Percentiles rank a stretch among this genome's conserved stretches.
These are phyloP conservation scores for Leptinotarsa haldemani DNA, from an alignment of 2,888 invertebrate species.

Conservation along the genomic window DNA sequence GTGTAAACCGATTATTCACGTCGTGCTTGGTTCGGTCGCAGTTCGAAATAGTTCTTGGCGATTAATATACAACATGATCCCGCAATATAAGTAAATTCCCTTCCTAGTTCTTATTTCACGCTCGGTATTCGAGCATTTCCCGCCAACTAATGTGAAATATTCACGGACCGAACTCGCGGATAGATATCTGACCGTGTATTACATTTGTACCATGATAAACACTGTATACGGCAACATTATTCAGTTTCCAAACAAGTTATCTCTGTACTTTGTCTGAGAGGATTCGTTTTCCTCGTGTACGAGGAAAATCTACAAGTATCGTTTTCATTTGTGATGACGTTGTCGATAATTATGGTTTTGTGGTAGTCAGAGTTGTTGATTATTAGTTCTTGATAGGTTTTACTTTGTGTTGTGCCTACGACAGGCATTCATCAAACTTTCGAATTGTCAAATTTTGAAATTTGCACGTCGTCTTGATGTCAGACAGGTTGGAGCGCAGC, in stretches of 20 bases:
- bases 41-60: constrained; percentile 40
- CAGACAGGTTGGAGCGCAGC: too few species aligned
- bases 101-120: constrained; percentile 48
- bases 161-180: constrained; percentile 36
- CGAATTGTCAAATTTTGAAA: too few species aligned
- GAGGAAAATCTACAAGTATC: constrained; percentile 7
- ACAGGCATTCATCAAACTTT: too few species aligned
- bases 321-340: not conserved
- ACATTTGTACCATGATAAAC: constrained; percentile 49
- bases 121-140: constrained; percentile 38
- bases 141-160: constrained; percentile 50
- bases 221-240: constrained; percentile 40
- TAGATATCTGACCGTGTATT: constrained; percentile 45
- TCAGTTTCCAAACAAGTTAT: constrained; percentile 32
- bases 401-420: too few species aligned
- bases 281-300: constrained; percentile 19
- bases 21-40: constrained; percentile 44
- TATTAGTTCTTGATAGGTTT: too few species aligned
- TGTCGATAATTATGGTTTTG: not conserved
- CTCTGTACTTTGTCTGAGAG: constrained; percentile 24
- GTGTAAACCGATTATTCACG: constrained; percentile 50
- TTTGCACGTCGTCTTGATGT: too few species aligned
- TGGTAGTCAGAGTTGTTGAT: not conserved
- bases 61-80: constrained; percentile 50
- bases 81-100: constrained; percentile 43